Evolutionary conservation across 2,888 invertebrate species (phyloP), one percentile per base, ranked within the genome.

Genomic region (Cheilosia pagana): DNA sequence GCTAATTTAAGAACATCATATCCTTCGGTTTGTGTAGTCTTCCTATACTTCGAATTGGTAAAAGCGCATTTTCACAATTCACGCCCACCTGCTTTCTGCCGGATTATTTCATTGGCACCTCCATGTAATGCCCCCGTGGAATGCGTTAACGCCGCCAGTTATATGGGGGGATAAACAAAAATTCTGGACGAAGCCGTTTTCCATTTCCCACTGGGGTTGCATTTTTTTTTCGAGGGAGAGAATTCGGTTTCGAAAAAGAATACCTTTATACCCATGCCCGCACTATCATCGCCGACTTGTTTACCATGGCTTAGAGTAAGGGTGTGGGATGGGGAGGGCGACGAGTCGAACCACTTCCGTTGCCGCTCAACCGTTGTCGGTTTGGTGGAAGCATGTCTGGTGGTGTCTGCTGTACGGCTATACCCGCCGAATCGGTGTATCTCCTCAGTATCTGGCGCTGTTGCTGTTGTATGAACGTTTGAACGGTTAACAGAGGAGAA

Each of bases 401-500:
- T 48, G 48, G 75, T 78, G 68, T 78, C 68, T 60, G 81, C 63
- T 48, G 48, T 60, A 72, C 62, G 21, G 19, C 45, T 2, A 45
- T 45, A 48, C 48, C 62, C 72, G 21, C 41, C 53, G 60, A 71
- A 28, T 76, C 62, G 71, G 62, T 78, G 78, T 72, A 72, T 28
- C 8, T 8, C 48, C 62, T 63, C 39, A 55, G 81, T 68, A 70
- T 67, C 65, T 60, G 76, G 67, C 41, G 70, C 59, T 67, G 63
- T 65, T 41, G 70, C 59, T 67, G 63, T 65, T 81, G 76, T 82
- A 82, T 81, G 78, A 74, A 82, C 77, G 86, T 82, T 78, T 82
- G 78, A 67, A 78, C 59, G 82, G 82, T 86, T 82, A 86, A 78
- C 82, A 71, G 82, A 70, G 72, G 48, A 31, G 82, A 63, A 86